Evolutionary conservation across 2,797 vertebrate genomes (phyloP).

Genomic region (Meriones psammophilus): DNA sequence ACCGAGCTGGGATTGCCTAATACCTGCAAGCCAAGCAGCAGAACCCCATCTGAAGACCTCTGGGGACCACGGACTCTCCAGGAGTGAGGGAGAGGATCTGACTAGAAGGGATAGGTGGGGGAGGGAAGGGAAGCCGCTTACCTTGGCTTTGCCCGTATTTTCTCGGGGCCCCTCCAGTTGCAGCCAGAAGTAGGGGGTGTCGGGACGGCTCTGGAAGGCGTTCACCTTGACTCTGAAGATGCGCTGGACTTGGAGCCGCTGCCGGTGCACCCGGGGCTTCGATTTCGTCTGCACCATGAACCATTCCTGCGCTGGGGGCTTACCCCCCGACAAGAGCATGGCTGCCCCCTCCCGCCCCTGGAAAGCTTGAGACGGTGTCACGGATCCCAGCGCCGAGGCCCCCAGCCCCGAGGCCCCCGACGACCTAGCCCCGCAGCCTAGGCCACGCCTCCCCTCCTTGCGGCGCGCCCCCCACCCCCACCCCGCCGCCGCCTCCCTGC

Average conservation of each 20-base stretch:
- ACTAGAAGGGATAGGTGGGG: neutral
- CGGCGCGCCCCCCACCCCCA: neutral
- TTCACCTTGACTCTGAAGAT: constrained; percentile 90
- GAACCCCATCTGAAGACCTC: neutral
- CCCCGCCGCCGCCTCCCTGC: neutral
- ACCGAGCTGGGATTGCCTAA: constrained; percentile 27
- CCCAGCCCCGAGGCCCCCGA: neutral
- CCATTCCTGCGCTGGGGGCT: constrained; percentile 89
- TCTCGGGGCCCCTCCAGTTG: constrained; percentile 88
- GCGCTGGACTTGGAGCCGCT: constrained; percentile 89
- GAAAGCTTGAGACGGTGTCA: constrained; percentile 26
- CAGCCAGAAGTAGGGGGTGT: constrained; percentile 90
- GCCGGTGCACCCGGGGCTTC: constrained; percentile 87
- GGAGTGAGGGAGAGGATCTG: neutral
- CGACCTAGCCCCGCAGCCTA: constrained; percentile 28
- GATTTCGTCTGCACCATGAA: constrained; percentile 91
- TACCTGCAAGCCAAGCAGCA: constrained; percentile 23
- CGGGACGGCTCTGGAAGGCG: constrained; percentile 81
- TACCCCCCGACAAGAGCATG: constrained; percentile 74
- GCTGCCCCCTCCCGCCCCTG: constrained; percentile 57
- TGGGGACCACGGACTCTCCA: neutral
- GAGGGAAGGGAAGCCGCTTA: constrained; percentile 80
- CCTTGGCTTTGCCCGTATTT: constrained; percentile 91
- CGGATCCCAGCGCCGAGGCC: neutral
- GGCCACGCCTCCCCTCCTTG: constrained; percentile 21